Percentiles rank a stretch among this genome's conserved stretches.
These are phyloP conservation scores for Notolepis coatsorum DNA, from an alignment of 2,797 vertebrate genomes.

Conservation along the genomic window DNA sequence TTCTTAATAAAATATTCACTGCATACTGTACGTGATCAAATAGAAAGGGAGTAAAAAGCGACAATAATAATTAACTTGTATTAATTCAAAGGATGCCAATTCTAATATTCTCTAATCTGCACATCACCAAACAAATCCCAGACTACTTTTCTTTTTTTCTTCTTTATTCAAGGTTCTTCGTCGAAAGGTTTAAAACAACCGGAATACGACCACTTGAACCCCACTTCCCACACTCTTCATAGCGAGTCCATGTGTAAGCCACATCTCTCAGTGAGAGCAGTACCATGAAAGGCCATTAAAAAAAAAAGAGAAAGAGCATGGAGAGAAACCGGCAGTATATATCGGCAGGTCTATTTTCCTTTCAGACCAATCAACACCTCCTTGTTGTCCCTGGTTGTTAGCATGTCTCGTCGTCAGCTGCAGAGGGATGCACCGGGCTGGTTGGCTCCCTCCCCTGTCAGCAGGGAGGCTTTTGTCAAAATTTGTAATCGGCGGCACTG, in stretches of 20 bases:
- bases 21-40: too few relatives aligned
- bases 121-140: too few relatives aligned
- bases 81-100: too few relatives aligned
- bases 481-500: conserved; percentile 73
- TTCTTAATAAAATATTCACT: too few relatives aligned
- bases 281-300: not conserved
- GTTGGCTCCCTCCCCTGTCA: conserved; percentile 70
- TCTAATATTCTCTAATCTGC: too few relatives aligned
- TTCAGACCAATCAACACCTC: conserved; percentile 80
- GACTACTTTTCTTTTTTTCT: too few relatives aligned
- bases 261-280: not conserved
- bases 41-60: too few relatives aligned
- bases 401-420: conserved; percentile 78
- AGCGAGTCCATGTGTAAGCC: not conserved
- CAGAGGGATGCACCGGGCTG: conserved; percentile 42
- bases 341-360: conserved; percentile 76
- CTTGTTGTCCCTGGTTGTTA: conserved; percentile 79
- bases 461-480: conserved; percentile 74
- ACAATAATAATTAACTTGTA: too few relatives aligned
- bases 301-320: not conserved
- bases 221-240: not conserved
- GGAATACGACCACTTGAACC: not conserved
- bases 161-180: too few relatives aligned
- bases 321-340: conserved; percentile 43
- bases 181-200: too few relatives aligned